Conservation (phyloP, 2,797 vertebrate genomes). For the Peromyscus attwateri region DNA sequence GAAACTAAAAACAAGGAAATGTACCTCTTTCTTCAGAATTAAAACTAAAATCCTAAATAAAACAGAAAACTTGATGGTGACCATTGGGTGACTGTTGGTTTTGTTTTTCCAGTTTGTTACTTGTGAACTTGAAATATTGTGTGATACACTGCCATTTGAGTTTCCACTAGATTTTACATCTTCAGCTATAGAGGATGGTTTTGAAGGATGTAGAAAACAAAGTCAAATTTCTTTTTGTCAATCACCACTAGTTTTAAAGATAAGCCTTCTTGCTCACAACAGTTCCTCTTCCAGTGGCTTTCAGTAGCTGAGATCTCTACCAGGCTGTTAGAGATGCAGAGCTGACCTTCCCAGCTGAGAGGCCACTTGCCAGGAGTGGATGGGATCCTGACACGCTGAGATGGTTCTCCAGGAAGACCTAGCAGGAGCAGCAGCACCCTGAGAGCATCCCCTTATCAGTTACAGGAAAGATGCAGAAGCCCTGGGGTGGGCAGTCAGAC, state of each 20-base stretch:
- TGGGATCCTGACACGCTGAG: not conserved
- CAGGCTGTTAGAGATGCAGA: not conserved
- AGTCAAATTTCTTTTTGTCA: not conserved
- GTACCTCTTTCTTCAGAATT: conserved; percentile 99
- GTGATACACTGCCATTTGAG: not conserved
- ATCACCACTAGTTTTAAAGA: not conserved
- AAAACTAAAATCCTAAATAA: conserved; percentile 99
- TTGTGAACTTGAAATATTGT: conserved; percentile 31
- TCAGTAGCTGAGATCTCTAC: not conserved
- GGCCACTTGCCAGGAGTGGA: not conserved
- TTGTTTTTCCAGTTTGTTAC: conserved; percentile 74
- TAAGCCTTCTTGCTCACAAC: not conserved
- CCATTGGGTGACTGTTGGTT: conserved; percentile 76
- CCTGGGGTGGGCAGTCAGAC: not conserved
- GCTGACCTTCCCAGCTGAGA: not conserved
- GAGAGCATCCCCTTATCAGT: fast-evolving
- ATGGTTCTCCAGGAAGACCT: not conserved
- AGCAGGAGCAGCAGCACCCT: not conserved
- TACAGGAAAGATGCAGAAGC: not conserved
- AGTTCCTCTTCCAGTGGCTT: not conserved
- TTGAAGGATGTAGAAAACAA: conserved; percentile 14
- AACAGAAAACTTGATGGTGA: conserved; percentile 96
- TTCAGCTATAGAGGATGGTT: not conserved
- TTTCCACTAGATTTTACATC: not conserved
- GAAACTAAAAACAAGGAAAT: conserved; percentile 97